Evolutionary conservation across 2,113 vertebrate species (phyloP).

Genomic region (Speoplatyrhinus poulsoni): DNA sequence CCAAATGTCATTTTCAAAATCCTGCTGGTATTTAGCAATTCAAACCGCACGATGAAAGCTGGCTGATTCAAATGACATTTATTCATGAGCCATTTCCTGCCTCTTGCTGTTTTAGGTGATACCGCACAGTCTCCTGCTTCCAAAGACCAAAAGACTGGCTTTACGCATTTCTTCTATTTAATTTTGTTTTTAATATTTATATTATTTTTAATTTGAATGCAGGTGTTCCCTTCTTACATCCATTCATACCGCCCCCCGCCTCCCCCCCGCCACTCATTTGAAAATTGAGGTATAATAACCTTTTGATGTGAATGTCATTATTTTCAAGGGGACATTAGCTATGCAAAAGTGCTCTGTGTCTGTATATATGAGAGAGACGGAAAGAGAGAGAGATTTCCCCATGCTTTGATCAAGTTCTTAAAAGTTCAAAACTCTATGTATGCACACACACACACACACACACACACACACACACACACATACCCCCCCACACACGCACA

Average conservation of each 20-base stretch:
- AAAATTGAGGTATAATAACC: conserved; percentile 8
- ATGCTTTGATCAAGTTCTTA: too few species aligned
- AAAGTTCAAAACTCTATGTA: background rate
- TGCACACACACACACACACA: background rate
- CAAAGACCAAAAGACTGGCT: conserved; percentile 6
- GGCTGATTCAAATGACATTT: conserved; percentile 55
- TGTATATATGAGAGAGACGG: too few species aligned
- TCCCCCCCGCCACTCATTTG: conserved; percentile 6
- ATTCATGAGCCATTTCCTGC: conserved; percentile 56
- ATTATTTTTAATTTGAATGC: background rate
- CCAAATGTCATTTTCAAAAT: conserved; percentile 49
- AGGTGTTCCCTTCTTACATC: too few species aligned
- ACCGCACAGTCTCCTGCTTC: conserved; percentile 5
- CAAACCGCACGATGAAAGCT: conserved; percentile 60
- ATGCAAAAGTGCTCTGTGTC: background rate
- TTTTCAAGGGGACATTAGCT: background rate
- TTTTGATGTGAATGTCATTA: conserved; percentile 43
- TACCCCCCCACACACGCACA: background rate
- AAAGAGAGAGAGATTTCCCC: too few species aligned
- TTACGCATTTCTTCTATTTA: conserved; percentile 43
- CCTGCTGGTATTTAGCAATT: conserved; percentile 48
- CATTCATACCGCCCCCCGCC: background rate
- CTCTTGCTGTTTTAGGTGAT: conserved; percentile 23
- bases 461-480: background rate
- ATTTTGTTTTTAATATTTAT: conserved; percentile 45